Conservation (phyloP, 2,797 vertebrate genomes). For the Scolopax bukidnonensis region DNA sequence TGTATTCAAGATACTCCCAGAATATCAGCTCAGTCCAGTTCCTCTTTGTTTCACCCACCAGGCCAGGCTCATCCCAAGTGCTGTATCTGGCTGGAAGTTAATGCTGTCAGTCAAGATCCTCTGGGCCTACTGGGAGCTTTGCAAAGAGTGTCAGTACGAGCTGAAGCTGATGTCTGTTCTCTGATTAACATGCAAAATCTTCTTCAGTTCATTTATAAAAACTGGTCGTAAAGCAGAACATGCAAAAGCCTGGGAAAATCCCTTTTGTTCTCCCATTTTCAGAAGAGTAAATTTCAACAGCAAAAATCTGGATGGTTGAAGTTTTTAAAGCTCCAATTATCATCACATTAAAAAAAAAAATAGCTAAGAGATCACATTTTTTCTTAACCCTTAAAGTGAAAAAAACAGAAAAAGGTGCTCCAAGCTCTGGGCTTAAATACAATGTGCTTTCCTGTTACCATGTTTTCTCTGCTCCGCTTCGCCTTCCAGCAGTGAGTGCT, state of each 20-base stretch:
- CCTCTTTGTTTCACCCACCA: not conserved
- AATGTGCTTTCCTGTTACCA: not conserved
- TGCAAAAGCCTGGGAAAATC: not conserved
- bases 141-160: not conserved
- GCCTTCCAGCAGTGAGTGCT: not conserved
- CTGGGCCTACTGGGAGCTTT: not conserved
- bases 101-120: not conserved
- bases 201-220: not conserved
- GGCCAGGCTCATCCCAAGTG: not conserved
- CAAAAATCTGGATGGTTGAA: not conserved
- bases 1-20: not conserved
- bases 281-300: not conserved
- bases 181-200: not conserved
- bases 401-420: not conserved
- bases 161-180: not conserved
- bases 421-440: not conserved
- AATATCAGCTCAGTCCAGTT: not conserved
- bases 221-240: not conserved
- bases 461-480: not conserved
- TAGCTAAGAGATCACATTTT: not conserved
- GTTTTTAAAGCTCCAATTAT: not conserved
- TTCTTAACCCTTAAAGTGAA: not conserved
- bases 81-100: not conserved
- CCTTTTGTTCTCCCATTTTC: not conserved
- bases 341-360: not conserved